Percentiles rank a stretch among this genome's conserved stretches.
Conservation (phyloP, 2,797 vertebrate species). For the Sardinella longiceps region DNA sequence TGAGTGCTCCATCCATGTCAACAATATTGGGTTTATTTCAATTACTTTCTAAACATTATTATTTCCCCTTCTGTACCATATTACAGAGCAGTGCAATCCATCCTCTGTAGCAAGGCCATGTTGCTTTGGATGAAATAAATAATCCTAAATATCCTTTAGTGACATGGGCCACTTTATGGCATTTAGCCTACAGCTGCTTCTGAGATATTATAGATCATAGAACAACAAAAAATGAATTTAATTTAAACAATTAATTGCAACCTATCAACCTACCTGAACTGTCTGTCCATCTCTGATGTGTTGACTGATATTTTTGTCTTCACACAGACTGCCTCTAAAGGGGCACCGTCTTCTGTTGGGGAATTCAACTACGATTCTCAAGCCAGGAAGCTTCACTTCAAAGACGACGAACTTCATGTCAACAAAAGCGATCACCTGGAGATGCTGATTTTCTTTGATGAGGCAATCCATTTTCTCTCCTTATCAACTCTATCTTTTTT, state of each 20-base stretch:
- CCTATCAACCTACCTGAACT: neutral
- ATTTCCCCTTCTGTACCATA: neutral
- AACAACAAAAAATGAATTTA: neutral
- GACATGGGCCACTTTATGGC: neutral
- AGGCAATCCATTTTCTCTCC: conserved; percentile 59
- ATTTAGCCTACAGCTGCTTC: neutral
- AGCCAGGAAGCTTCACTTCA: conserved; percentile 72
- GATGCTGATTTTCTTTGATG: conserved; percentile 73
- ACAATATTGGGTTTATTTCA: neutral
- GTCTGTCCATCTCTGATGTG: neutral
- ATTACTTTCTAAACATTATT: neutral
- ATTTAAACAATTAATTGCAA: neutral
- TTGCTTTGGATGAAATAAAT: too few relatives aligned
- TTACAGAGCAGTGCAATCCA: neutral
- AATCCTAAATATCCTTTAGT: too few relatives aligned
- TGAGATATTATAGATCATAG: neutral
- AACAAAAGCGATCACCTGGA: conserved; percentile 7
- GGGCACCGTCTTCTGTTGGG: conserved; percentile 58
- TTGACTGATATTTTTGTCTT: neutral
- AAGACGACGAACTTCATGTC: conserved; percentile 60
- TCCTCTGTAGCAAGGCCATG: too few relatives aligned
- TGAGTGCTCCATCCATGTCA: too few relatives aligned
- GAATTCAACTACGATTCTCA: conserved; percentile 70
- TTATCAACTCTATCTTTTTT: neutral
- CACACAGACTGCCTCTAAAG: conserved; percentile 50